Base-by-base conservation (phyloP, 1,140 invertebrate genomes). In the Trachymyrmex cornetzi region DNA sequence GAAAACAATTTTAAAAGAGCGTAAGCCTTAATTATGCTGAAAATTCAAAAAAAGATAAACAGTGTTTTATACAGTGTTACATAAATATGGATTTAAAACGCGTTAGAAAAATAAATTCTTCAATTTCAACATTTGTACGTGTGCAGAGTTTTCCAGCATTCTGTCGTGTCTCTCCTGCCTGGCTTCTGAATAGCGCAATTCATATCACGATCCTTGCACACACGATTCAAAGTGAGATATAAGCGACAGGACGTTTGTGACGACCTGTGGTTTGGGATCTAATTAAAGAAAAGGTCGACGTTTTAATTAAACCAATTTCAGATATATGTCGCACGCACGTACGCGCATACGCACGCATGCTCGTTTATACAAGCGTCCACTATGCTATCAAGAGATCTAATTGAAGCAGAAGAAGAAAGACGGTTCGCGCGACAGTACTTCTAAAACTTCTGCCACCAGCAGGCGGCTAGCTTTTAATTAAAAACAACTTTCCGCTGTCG, bases 291-390 rank as follows among this genome's bases (percentile, higher is more conserved):
- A 87, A 55, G 55, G 44, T 16, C 55, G 77, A 30, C 44, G 30
- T 67, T 89, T 89, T 90, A 90, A 90, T 90, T 89, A 89, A 90
- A 90, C 59, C 53, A 44, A 72, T 77, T 61, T 50, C 69, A 50
- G 57, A 77, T 81, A 63, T 34, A 85, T 50, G 86, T 66, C 75
- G 59, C 67, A 75, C 82, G 86, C 82, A 86, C 53, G 75, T 24
- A 53, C 53, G 77, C 69, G 24, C 50, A 59, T 44, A 48, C 48
- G 59, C 72, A 77, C 50, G 81, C 30, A 9, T 7, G 19, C 34
- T 22, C 66, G 66, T 69, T 67, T 69, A 38, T 38, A 69, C 66
- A 69, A 22, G 12, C 34, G n/a, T 24, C 34, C 34, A 1, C n/a
- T 4, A n/a, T 30, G 81, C 66, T 90, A 87, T 90, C 88, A 81